Conservation (phyloP, 2,113 vertebrate species). For the Rallus limicola region DNA sequence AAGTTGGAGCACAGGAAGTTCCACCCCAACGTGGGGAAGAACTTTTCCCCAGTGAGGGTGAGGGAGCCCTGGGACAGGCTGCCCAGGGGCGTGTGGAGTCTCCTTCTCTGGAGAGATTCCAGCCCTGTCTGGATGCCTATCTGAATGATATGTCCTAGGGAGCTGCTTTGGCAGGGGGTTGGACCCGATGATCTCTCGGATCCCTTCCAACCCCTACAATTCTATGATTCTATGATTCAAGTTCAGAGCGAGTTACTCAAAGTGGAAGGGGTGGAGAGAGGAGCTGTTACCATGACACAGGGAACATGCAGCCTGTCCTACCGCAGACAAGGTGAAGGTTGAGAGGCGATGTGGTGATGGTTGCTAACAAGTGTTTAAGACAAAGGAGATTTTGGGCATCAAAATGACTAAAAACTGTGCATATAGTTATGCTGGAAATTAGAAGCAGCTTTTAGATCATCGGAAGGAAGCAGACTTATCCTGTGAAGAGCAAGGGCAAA, state of each 20-base stretch:
- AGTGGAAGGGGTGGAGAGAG: not conserved
- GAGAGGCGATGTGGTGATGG: not conserved
- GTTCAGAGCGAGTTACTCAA: not conserved
- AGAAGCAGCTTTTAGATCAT: not conserved
- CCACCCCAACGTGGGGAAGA: too few species aligned
- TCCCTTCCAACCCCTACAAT: too few species aligned
- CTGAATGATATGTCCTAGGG: too few species aligned
- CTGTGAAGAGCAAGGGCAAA: not conserved
- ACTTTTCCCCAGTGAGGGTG: too few species aligned
- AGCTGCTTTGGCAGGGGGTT: too few species aligned
- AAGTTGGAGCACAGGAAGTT: too few species aligned
- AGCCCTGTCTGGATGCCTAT: too few species aligned
- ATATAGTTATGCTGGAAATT: not conserved
- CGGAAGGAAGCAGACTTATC: not conserved
- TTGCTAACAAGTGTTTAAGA: not conserved
- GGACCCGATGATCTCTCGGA: too few species aligned
- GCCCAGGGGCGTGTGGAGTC: too few species aligned
- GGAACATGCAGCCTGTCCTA: not conserved
- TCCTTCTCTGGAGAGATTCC: too few species aligned
- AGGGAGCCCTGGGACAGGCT: too few species aligned
- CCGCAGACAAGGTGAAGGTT: accelerated
- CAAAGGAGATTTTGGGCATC: not conserved
- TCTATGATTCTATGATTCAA: too few species aligned
- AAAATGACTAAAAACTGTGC: not conserved
- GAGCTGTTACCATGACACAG: not conserved